Conservation (phyloP, 2,888 invertebrate species). For the Dichetophora obliterata region DNA sequence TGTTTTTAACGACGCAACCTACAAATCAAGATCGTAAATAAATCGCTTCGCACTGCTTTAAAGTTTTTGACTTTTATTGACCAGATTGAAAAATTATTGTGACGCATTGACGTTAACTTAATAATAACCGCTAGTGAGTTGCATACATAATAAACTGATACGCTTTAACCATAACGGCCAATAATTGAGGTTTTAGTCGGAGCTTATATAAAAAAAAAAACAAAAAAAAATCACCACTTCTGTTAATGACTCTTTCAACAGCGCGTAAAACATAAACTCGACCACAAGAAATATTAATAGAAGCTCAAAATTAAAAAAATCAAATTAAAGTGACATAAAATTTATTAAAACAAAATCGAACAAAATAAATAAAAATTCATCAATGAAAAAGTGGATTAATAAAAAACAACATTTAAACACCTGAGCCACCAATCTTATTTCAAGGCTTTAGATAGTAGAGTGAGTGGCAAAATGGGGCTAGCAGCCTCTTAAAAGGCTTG, state of each 20-base stretch:
- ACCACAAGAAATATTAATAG: no score
- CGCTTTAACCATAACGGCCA: not conserved
- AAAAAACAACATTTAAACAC: not conserved
- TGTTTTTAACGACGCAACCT: not conserved
- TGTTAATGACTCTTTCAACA: slow-evolving; percentile 19
- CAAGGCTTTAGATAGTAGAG: no score
- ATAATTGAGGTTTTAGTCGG: not conserved
- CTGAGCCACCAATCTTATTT: no score
- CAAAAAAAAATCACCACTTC: not conserved
- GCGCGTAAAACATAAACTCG: not conserved
- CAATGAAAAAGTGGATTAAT: not conserved
- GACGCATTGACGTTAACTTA: slow-evolving; percentile 23
- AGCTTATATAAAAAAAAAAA: not conserved
- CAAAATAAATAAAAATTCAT: not conserved
- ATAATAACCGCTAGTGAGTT: not conserved
- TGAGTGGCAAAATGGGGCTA: no score
- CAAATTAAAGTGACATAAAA: not conserved
- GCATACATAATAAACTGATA: not conserved
- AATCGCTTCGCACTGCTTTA: not conserved
- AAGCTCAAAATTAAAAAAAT: not conserved
- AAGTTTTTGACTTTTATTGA: slow-evolving; percentile 33
- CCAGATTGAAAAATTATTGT: slow-evolving; percentile 29
- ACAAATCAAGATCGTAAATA: slow-evolving; percentile 33
- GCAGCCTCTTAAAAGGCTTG: no score
- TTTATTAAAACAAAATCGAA: not conserved